phyloP scores from a whole-genome alignment of 2,888 invertebrate species.

The Ennomos fuscantarius region DNA sequence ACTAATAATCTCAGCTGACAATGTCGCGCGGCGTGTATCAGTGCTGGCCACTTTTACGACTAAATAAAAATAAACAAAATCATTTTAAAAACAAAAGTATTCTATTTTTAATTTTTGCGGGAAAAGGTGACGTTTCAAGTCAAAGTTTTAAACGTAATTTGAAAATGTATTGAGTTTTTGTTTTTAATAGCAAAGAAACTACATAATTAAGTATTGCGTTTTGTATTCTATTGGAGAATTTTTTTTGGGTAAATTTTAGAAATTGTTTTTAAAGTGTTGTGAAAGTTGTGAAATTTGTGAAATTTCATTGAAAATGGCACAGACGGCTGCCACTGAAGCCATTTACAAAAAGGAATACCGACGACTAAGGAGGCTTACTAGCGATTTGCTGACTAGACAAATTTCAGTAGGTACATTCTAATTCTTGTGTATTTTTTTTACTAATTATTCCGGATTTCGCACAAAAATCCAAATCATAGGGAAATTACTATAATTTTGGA shows the following conservation, averaged over 20 bases:
- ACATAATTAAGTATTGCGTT: background rate
- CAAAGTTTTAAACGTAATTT: background rate
- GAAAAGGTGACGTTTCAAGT: slow-evolving; percentile 16
- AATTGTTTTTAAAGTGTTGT: slow-evolving; percentile 2
- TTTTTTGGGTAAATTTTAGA: too few species aligned
- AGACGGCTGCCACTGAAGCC: slow-evolving; percentile 63
- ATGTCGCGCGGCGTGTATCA: slow-evolving; percentile 71
- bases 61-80: slow-evolving; percentile 40
- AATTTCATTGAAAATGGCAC: slow-evolving; percentile 55
- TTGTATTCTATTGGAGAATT: slow-evolving; percentile 1
- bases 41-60: slow-evolving; percentile 47
- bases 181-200: background rate
- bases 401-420: slow-evolving; percentile 86
- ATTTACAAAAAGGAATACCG: slow-evolving; percentile 89
- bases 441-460: too few species aligned
- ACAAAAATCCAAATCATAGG: too few species aligned
- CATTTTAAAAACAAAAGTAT: slow-evolving; percentile 31
- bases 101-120: slow-evolving; percentile 28
- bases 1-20: slow-evolving; percentile 74
- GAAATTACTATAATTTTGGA: too few species aligned
- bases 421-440: background rate
- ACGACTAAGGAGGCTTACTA: slow-evolving; percentile 88
- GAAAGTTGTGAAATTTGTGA: slow-evolving; percentile 21
- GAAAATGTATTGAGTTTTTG: background rate
- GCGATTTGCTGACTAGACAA: slow-evolving; percentile 87